phyloP scores from a whole-genome alignment of 2,888 invertebrate species.

The Prosapia bicincta region DNA sequence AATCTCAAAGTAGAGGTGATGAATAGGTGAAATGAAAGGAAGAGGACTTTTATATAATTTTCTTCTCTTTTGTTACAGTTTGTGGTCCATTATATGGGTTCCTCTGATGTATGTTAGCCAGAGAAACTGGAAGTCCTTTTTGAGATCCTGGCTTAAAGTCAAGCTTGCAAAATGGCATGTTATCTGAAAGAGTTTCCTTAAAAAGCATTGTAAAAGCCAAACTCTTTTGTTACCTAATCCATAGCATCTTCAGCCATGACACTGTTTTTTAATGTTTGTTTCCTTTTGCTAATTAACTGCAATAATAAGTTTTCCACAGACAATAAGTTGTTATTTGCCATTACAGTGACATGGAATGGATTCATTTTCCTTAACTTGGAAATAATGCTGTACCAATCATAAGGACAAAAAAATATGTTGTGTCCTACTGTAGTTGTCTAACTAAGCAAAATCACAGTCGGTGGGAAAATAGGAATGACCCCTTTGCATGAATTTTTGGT shows the following conservation, averaged over 20 bases:
- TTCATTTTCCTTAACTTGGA: neutral
- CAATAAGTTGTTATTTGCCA: neutral
- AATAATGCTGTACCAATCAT: neutral
- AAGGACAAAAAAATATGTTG: neutral
- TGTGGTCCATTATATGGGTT: too few species aligned
- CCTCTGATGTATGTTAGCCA: too few species aligned
- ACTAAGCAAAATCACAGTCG: neutral
- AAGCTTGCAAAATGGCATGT: too few species aligned
- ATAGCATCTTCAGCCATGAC: neutral
- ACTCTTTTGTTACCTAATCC: too few species aligned
- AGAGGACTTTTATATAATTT: too few species aligned
- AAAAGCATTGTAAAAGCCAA: too few species aligned
- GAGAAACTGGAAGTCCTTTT: too few species aligned
- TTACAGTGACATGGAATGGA: neutral
- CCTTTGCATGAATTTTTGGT: conserved; percentile 1
- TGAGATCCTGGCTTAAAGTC: too few species aligned
- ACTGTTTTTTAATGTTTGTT: neutral
- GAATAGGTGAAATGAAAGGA: too few species aligned
- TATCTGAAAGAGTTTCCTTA: too few species aligned
- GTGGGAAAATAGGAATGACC: neutral
- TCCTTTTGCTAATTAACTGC: neutral
- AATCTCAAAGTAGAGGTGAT: too few species aligned
- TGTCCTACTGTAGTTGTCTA: neutral
- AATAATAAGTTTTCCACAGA: neutral
- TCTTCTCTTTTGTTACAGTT: too few species aligned